Base-by-base conservation (phyloP, 2,888 invertebrate genomes). In the Heteromurus nitidus region DNA sequence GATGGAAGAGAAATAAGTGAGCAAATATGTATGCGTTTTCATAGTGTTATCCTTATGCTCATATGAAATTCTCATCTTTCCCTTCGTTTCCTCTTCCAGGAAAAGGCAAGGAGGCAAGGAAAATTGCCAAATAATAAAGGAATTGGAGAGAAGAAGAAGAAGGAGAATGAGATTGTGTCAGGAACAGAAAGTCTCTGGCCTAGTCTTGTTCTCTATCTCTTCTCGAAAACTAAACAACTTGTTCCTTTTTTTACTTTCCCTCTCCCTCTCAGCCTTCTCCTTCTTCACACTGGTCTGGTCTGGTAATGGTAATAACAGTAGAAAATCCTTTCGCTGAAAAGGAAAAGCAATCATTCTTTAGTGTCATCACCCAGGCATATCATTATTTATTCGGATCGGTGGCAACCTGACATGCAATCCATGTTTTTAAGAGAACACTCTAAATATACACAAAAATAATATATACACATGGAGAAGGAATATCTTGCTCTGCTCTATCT, bases 351-450 rank as follows among this genome's bases (percentile, higher is more conserved):
- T 80, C 80, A 80, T 68, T 80, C 80, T 80, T 80, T 68, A 64
- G 80, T 80, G 80, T 80, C 80, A 80, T 80, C 80, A 60, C 73
- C 73, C 80, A 68, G 68, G 80, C 80, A 73, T 80, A 73, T 80
- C 80, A 80, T 80, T 80, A 80, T 80, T 80, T 80, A 80, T 80
- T 80, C 80, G 68, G 65, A 80, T 55, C 36, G 80, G 80, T 73
- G 73, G 80, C 73, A 73, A 62, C 60, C 60, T 80, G 80, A 80
- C 80, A 80, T 80, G 80, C 72, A 80, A 72, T 80, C 55, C 68
- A n/a, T n/a, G n/a, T n/a, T n/a, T n/a, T n/a, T n/a, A n/a, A n/a
- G n/a, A n/a, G n/a, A n/a, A n/a, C n/a, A n/a, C n/a, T n/a, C n/a
- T n/a, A n/a, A n/a, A n/a, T n/a, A n/a, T n/a, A n/a, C n/a, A n/a